Evolutionary conservation across 1,140 invertebrate species (phyloP).

Genomic region (Trachymyrmex septentrionalis): DNA sequence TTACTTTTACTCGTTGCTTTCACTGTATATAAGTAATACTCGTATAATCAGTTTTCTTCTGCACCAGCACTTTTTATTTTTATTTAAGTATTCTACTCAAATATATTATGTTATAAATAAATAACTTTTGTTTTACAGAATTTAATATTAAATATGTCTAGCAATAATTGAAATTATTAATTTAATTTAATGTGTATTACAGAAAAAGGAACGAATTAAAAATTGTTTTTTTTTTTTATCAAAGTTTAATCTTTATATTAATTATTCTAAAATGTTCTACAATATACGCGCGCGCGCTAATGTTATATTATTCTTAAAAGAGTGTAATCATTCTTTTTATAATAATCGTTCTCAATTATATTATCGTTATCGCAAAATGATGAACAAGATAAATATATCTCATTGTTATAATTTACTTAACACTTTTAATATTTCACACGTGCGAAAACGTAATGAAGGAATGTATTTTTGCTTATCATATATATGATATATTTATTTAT

Average conservation of each 20-base stretch:
- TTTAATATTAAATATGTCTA: slow-evolving; percentile 5
- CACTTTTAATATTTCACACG: neutral
- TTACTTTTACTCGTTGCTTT: slow-evolving; percentile 12
- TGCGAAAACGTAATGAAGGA: neutral
- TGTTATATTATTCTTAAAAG: neutral
- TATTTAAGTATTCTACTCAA: neutral
- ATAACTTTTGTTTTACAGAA: neutral
- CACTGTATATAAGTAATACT: neutral
- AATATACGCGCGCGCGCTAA: neutral
- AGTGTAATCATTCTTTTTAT: neutral
- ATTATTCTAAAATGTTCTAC: neutral
- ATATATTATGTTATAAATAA: slow-evolving; percentile 22
- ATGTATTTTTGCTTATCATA: neutral
- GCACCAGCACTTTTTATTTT: slow-evolving; percentile 34
- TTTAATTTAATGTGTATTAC: neutral
- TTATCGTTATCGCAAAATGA: neutral
- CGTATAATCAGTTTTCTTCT: slow-evolving; percentile 27
- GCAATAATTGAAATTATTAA: slow-evolving; percentile 10
- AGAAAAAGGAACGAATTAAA: neutral
- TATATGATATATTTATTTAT: too few relatives aligned
- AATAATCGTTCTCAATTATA: neutral
- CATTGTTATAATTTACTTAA: slow-evolving; percentile 7
- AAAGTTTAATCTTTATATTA: neutral
- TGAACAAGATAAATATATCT: neutral
- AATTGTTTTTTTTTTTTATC: neutral